Evolutionary conservation across 2,797 vertebrate genomes (phyloP).

Genomic region (Pseudochaenichthys georgianus): DNA sequence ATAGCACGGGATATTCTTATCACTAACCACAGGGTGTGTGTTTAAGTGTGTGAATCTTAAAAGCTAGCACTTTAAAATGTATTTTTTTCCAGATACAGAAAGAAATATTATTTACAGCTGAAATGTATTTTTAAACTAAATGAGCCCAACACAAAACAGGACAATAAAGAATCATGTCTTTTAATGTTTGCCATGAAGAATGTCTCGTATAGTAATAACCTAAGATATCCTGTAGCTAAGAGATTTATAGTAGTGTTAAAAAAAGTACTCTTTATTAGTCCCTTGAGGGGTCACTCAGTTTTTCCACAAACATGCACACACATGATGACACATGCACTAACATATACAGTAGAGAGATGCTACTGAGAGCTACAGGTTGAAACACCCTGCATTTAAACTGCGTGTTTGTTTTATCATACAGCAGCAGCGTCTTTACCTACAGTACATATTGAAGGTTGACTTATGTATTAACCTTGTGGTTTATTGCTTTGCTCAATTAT

Average conservation of each 20-base stretch:
- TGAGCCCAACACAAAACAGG: no score
- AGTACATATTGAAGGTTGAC: background rate
- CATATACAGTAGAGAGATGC: background rate
- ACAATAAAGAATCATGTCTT: background rate
- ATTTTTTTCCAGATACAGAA: background rate
- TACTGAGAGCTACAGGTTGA: background rate
- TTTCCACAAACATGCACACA: background rate
- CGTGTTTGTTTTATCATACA: slow-evolving; percentile 1
- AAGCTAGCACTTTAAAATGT: background rate
- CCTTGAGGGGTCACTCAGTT: no score
- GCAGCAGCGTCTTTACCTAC: background rate
- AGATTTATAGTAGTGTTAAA: no score
- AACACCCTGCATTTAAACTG: background rate
- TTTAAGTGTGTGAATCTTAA: background rate
- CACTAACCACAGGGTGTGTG: slow-evolving; percentile 91
- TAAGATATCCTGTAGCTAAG: no score
- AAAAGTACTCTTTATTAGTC: no score
- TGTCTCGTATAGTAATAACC: background rate
- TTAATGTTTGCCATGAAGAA: background rate
- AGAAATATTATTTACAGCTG: background rate
- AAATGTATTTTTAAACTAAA: background rate
- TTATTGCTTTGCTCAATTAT: background rate
- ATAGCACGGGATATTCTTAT: slow-evolving; percentile 96
- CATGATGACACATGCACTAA: background rate
- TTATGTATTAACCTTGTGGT: background rate